phyloP scores from a whole-genome alignment of 2,113 vertebrate genomes.

The Fukomys damarensis region DNA sequence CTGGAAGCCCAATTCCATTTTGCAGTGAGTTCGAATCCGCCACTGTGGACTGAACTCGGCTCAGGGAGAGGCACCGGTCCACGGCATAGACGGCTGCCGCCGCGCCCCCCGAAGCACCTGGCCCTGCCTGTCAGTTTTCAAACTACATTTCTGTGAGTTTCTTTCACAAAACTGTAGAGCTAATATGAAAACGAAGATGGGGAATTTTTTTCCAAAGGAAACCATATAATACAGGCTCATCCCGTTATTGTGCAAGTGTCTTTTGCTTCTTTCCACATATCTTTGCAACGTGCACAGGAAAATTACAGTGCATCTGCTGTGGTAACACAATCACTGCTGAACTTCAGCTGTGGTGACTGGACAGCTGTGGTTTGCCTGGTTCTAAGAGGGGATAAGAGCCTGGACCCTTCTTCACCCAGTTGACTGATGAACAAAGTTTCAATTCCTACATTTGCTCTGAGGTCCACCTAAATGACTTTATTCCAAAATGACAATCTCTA shows the following conservation, averaged over 20 bases:
- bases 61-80: conserved; percentile 65
- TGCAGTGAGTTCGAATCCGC: conserved; percentile 67
- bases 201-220: background rate
- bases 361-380: background rate
- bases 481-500: background rate
- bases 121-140: conserved; percentile 56
- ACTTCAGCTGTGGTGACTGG: background rate
- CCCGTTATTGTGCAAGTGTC: background rate
- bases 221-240: background rate
- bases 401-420: background rate
- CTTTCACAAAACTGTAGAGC: background rate
- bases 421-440: background rate
- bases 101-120: background rate
- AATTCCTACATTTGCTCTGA: background rate
- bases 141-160: conserved; percentile 29
- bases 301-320: background rate
- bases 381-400: background rate
- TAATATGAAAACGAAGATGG: background rate
- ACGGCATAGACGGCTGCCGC: background rate
- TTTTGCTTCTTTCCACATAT: background rate
- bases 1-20: conserved; percentile 53
- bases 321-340: background rate
- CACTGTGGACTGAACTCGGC: conserved; percentile 1
- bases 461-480: background rate
- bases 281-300: background rate